Evolutionary conservation across 2,797 vertebrate genomes (phyloP), one percentile per base, ranked within the genome.

Genomic region (Siniperca scherzeri): DNA sequence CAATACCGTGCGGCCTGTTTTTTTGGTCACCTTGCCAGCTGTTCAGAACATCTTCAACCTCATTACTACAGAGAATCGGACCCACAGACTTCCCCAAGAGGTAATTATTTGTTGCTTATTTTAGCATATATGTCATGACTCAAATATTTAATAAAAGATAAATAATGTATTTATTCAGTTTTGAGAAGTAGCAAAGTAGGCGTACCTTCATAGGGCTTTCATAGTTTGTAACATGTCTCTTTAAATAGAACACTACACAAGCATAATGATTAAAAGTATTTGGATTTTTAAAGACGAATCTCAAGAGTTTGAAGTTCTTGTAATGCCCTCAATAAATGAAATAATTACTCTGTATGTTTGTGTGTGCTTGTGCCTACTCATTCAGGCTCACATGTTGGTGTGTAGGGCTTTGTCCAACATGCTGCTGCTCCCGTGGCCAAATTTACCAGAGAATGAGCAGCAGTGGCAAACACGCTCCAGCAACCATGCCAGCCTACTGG

Each of bases 1-100:
- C 42, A 97, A 98, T 40, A 99, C 98, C 0, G 98, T 99, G 82
- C 96, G 99, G 38, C 99, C 98, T 0, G 97, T 98, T 81, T 99
- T 99, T 86, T 88, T 99, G 80, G 97, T 98, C 89, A 97, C 97
- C 67, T 94, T 99, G 91, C 97, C 98, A 5, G 96, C 97, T 2
- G 96, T 99, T 70, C 98, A 98, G 94, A 99, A 98, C 76, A 95
- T 99, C 66, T 99, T 99, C 93, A 99, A 96, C 93, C 96, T 97
- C 90, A 97, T 99, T 89, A 98, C 97, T 80, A 97, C 97, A 0
- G 97, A 98, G 73, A 97, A 95, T 77, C 97, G 97, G 73, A 95
- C 96, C 74, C 97, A 95, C 91, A 95, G 97, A 70, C 97, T 99
- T 40, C 95, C 96, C 0, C 97, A 97, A 76, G 98, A 99, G 97